A percentile compares a stretch with the other conserved stretches of the same genome.
phyloP scores from a whole-genome alignment of 2,888 invertebrate species.

The Acutogordius australiensis region DNA sequence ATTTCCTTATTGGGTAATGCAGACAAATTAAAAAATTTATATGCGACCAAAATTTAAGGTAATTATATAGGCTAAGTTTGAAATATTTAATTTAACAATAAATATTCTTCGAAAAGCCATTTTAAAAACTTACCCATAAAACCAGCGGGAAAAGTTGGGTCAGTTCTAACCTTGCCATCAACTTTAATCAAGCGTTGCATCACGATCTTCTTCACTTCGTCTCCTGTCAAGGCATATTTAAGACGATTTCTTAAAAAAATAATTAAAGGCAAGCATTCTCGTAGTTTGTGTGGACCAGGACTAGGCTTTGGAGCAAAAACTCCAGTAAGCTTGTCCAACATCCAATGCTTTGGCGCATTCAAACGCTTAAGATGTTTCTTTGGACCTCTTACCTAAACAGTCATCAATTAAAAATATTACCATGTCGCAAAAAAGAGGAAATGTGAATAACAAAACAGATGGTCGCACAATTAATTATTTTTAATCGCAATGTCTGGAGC shows the following conservation, averaged over 20 bases:
- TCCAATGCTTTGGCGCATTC: constrained; percentile 97
- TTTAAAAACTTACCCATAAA: constrained; percentile 78
- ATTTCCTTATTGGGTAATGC: constrained; percentile 10
- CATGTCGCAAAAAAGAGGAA: too few species aligned
- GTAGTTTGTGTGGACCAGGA: constrained; percentile 81
- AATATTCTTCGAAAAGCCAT: too few species aligned
- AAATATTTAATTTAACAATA: neutral
- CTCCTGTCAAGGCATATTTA: constrained; percentile 82
- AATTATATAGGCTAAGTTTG: constrained; percentile 4
- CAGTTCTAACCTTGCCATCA: constrained; percentile 86
- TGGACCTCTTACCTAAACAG: constrained; percentile 59
- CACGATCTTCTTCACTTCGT: constrained; percentile 84
- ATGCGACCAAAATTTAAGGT: constrained; percentile 1
- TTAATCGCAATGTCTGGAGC: too few species aligned
- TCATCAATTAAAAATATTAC: too few species aligned
- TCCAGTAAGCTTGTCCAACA: constrained; percentile 95
- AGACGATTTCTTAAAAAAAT: constrained; percentile 84
- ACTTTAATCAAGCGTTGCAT: constrained; percentile 92
- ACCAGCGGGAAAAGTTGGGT: constrained; percentile 82
- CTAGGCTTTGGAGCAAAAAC: constrained; percentile 88
- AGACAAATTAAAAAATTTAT: neutral
- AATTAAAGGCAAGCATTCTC: constrained; percentile 78
- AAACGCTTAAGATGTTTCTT: constrained; percentile 98
- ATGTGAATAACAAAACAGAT: too few species aligned
- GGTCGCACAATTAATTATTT: too few species aligned